Conservation (phyloP, 2,797 vertebrate species). For the Poeciliopsis turneri region DNA sequence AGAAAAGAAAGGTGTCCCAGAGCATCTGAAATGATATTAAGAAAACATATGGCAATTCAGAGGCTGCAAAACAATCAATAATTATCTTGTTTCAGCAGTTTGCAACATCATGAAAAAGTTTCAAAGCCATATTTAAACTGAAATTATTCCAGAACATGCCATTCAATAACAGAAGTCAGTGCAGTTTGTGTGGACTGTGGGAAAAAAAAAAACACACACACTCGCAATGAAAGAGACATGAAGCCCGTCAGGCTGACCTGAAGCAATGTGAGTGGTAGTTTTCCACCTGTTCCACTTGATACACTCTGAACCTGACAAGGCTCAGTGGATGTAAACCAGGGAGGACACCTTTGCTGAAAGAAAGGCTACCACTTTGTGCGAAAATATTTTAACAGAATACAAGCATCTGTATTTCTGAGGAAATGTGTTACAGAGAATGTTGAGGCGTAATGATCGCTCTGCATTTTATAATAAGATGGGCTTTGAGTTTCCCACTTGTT, state of each 20-base stretch:
- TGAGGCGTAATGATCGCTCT: background rate
- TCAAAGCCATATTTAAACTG: background rate
- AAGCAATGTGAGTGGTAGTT: background rate
- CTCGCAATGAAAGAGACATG: background rate
- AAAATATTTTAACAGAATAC: background rate
- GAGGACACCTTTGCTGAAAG: background rate
- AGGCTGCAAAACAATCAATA: background rate
- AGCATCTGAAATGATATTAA: background rate
- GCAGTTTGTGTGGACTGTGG: background rate
- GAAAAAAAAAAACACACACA: background rate
- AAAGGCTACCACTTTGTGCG: background rate
- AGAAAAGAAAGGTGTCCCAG: background rate
- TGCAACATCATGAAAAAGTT: background rate
- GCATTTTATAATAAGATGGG: background rate
- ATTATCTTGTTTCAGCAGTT: slow-evolving; percentile 8
- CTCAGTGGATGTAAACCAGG: background rate
- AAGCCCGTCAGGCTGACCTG: background rate
- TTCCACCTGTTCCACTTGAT: background rate
- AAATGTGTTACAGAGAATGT: background rate
- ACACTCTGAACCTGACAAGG: background rate
- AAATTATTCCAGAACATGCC: background rate
- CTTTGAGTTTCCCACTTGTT: background rate
- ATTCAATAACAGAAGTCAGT: background rate
- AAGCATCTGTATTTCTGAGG: background rate
- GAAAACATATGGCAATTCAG: slow-evolving; percentile 6